Percentiles rank a stretch among this genome's conserved stretches.
phyloP scores from a whole-genome alignment of 2,797 vertebrate genomes.

The Spinus pinus region DNA sequence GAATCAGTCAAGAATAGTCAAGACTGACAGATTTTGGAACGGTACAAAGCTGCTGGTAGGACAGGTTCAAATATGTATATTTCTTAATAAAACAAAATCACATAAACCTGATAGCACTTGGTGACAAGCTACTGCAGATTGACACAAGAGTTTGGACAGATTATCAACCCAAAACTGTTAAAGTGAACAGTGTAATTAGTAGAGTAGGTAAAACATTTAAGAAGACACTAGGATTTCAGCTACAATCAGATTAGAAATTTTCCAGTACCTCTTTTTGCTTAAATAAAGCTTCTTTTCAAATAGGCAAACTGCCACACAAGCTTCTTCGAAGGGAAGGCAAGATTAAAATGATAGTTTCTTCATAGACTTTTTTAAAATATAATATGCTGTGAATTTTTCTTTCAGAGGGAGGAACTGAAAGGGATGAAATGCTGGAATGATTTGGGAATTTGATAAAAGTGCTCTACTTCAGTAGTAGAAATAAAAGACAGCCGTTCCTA shows the following conservation, averaged over 20 bases:
- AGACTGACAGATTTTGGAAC: neutral
- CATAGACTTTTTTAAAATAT: neutral
- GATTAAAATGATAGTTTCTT: neutral
- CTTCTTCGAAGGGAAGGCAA: neutral
- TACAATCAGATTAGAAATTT: neutral
- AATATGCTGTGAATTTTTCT: neutral
- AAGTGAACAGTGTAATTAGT: neutral
- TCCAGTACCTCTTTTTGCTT: accelerated
- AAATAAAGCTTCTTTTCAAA: neutral
- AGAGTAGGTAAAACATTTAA: neutral
- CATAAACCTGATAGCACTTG: neutral
- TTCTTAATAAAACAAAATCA: neutral
- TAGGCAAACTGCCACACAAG: neutral
- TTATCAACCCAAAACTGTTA: neutral
- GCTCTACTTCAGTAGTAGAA: neutral
- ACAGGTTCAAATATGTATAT: neutral
- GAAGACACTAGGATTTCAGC: neutral
- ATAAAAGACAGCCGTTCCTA: neutral
- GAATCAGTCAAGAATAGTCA: neutral
- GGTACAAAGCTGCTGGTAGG: neutral
- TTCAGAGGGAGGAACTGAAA: neutral
- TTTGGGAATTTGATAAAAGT: neutral
- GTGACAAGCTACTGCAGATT: neutral
- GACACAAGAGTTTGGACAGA: neutral
- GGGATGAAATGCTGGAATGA: neutral